Conservation (phyloP, 2,113 vertebrate genomes). For the Epinephelus cyanopodus region DNA sequence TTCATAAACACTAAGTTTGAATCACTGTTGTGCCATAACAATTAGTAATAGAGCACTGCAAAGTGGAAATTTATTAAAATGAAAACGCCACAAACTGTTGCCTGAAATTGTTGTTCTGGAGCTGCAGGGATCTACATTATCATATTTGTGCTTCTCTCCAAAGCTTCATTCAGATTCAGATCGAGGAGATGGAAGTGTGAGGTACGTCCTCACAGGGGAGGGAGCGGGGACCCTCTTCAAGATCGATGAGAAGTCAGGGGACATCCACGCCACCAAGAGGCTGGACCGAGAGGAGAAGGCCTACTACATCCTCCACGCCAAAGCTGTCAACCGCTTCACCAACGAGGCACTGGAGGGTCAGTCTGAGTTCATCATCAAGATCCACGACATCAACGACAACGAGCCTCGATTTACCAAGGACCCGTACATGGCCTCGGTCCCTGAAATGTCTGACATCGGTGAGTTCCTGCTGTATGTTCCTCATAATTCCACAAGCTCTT, state of each 20-base stretch:
- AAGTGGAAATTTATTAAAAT: conserved; percentile 64
- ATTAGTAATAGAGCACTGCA: conserved; percentile 51
- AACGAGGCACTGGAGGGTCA: conserved; percentile 93
- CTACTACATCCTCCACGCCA: conserved; percentile 92
- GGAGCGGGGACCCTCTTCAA: conserved; percentile 95
- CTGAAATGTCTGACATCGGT: conserved; percentile 97
- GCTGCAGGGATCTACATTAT: conserved; percentile 3
- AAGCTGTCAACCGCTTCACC: conserved; percentile 92
- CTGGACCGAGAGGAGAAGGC: conserved; percentile 96
- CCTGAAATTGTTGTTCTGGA: conserved; percentile 20
- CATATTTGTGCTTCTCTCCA: conserved; percentile 21
- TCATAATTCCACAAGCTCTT: too few relatives aligned
- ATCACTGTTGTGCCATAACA: conserved; percentile 37
- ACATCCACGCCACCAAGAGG: conserved; percentile 96
- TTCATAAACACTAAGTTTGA: conserved; percentile 29
- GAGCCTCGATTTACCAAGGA: conserved; percentile 95
- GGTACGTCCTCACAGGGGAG: conserved; percentile 95
- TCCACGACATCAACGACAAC: conserved; percentile 98
- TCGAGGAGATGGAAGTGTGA: conserved; percentile 92
- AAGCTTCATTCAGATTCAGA: conserved; percentile 98
- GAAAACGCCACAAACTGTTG: conserved; percentile 38
- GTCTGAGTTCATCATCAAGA: conserved; percentile 98
- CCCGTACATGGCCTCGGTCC: conserved; percentile 90
- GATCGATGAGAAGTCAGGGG: conserved; percentile 97
- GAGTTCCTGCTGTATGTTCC: conserved; percentile 54